Evolutionary conservation across 2,888 invertebrate species (phyloP).

Genomic region (Aporophyla nigra): DNA sequence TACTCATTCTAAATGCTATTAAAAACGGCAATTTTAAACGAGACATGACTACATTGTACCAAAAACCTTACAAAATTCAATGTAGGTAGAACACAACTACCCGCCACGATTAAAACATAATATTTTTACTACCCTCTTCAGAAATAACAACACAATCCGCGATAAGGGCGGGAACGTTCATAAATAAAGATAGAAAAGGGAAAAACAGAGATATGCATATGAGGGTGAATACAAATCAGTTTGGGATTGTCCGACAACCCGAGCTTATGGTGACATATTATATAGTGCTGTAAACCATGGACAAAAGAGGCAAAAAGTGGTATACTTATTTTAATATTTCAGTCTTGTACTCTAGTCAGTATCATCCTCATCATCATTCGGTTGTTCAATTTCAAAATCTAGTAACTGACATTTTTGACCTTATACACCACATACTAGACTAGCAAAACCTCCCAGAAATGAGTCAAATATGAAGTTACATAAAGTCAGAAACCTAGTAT

Average conservation of each 20-base stretch:
- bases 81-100: slow-evolving; percentile 18
- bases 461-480: too few species aligned
- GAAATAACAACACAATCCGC: slow-evolving; percentile 51
- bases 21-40: slow-evolving; percentile 1
- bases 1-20: slow-evolving; percentile 10
- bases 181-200: slow-evolving; percentile 59
- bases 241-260: slow-evolving; percentile 46
- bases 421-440: too few species aligned
- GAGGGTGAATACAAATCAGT: slow-evolving; percentile 65
- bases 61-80: background rate
- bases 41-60: background rate
- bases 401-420: too few species aligned
- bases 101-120: slow-evolving; percentile 48
- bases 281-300: background rate
- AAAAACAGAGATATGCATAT: slow-evolving; percentile 60
- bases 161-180: slow-evolving; percentile 50
- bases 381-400: too few species aligned
- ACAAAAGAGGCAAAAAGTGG: background rate
- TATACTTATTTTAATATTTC: too few species aligned
- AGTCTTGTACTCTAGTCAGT: too few species aligned
- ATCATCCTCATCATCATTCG: too few species aligned
- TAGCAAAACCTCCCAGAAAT: too few species aligned
- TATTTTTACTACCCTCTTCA: slow-evolving; percentile 56
- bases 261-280: slow-evolving; percentile 20
- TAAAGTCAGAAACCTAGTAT: too few species aligned